Conservation (phyloP, 37 sponge, comb jelly and placozoan genomes). For the Corticium candelabrum region DNA sequence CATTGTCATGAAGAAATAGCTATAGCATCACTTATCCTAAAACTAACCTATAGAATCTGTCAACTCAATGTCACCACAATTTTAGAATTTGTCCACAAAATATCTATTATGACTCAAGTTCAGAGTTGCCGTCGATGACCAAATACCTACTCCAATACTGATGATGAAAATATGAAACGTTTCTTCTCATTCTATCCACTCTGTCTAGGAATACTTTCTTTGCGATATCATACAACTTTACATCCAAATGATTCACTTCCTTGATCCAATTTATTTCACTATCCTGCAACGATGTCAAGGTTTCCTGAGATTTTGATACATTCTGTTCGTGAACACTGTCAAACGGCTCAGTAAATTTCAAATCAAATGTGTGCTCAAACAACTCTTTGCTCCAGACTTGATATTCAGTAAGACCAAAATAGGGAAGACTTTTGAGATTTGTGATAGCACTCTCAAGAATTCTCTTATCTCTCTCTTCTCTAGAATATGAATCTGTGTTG, state of each 20-base stretch:
- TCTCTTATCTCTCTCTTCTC: background rate
- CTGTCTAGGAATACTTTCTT: background rate
- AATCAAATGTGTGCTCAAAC: background rate
- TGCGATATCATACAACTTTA: background rate
- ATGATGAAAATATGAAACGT: too few relatives aligned
- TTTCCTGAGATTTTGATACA: background rate
- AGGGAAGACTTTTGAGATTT: background rate
- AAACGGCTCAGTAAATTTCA: background rate
- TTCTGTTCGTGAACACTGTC: background rate
- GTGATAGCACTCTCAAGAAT: background rate
- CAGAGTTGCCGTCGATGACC: too few relatives aligned
- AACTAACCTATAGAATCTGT: too few relatives aligned
- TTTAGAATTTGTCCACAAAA: too few relatives aligned
- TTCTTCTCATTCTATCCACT: too few relatives aligned
- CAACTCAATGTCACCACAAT: too few relatives aligned
- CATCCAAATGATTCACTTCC: background rate
- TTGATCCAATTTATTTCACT: background rate
- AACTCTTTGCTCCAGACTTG: background rate
- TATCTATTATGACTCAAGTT: too few relatives aligned
- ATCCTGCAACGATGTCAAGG: background rate
- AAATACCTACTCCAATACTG: too few relatives aligned
- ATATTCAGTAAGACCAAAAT: background rate
- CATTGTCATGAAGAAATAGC: too few relatives aligned
- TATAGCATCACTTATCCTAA: too few relatives aligned
- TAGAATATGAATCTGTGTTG: background rate